phyloP scores from a whole-genome alignment of 2,113 vertebrate species.

The Platichthys stellatus region DNA sequence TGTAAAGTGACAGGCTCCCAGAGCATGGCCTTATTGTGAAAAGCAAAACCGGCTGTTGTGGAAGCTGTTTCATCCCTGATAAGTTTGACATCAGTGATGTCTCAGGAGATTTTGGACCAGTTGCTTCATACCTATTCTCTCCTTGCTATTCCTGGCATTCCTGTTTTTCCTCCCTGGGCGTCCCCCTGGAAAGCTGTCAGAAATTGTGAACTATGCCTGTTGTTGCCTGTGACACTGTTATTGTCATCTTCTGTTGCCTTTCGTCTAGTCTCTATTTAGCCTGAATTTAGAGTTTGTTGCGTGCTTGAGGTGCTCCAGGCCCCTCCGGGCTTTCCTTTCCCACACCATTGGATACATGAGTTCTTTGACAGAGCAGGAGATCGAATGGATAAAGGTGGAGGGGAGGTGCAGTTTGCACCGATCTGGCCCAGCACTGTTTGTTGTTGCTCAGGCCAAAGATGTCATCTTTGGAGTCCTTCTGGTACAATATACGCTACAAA shows the following conservation, averaged over 20 bases:
- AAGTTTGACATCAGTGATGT: conserved; percentile 33
- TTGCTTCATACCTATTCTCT: conserved; percentile 66
- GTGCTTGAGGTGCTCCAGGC: conserved; percentile 19
- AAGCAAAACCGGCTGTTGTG: conserved; percentile 36
- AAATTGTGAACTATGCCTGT: conserved; percentile 45
- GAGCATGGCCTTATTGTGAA: conserved; percentile 35
- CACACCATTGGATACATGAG: conserved; percentile 27
- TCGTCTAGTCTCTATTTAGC: conserved; percentile 55
- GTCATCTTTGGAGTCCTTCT: conserved; percentile 64
- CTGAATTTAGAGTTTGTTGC: conserved; percentile 26
- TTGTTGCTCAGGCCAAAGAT: conserved; percentile 63
- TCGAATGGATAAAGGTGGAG: conserved; percentile 32
- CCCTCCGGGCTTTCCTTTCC: conserved; percentile 46
- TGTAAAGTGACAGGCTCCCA: conserved; percentile 40
- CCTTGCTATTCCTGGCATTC: conserved; percentile 69
- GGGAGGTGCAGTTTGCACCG: conserved; percentile 30
- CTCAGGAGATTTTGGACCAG: conserved; percentile 29
- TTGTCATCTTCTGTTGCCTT: conserved; percentile 61
- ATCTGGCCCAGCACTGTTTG: conserved; percentile 51
- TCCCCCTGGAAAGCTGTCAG: conserved; percentile 70
- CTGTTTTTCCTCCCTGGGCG: conserved; percentile 63
- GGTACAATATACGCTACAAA: conserved; percentile 58
- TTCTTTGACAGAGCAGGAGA: conserved; percentile 35
- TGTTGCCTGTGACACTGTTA: conserved; percentile 34
- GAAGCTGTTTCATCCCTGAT: conserved; percentile 31